A percentile compares a stretch with the other conserved stretches of the same genome.
Conservation (phyloP, 2,113 vertebrate species). For the Delphinapterus leucas region DNA sequence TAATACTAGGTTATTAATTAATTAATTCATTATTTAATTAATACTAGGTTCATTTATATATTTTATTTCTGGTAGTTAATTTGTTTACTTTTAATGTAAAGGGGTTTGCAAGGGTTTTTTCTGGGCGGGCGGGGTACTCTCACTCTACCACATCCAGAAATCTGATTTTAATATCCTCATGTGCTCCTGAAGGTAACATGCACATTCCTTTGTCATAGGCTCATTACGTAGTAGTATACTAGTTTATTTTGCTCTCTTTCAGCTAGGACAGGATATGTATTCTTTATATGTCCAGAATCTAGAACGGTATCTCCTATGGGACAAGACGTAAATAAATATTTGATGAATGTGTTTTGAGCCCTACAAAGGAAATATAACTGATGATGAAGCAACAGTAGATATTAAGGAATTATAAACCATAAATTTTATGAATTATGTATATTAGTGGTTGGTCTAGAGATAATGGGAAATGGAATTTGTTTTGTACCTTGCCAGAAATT, state of each 20-base stretch:
- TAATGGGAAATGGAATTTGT: neutral
- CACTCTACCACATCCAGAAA: neutral
- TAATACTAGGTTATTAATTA: neutral
- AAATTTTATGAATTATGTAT: conserved; percentile 6
- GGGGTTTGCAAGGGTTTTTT: neutral
- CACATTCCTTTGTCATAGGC: neutral
- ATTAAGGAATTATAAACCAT: neutral
- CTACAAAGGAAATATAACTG: neutral
- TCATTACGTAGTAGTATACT: neutral
- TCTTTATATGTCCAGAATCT: neutral
- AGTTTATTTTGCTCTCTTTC: neutral
- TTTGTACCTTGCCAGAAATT: neutral
- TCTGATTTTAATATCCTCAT: neutral
- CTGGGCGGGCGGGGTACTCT: neutral
- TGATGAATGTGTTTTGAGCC: neutral
- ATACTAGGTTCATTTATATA: neutral
- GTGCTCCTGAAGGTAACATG: neutral
- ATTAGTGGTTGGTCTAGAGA: neutral
- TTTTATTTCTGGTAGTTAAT: neutral
- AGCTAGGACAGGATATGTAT: neutral
- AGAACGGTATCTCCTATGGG: neutral
- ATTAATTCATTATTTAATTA: too few species aligned
- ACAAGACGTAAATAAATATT: neutral
- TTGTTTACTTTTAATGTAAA: neutral
- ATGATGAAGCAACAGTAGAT: neutral